Evolutionary conservation across 2,888 invertebrate species (phyloP).

Genomic region (Erebia ligea): DNA sequence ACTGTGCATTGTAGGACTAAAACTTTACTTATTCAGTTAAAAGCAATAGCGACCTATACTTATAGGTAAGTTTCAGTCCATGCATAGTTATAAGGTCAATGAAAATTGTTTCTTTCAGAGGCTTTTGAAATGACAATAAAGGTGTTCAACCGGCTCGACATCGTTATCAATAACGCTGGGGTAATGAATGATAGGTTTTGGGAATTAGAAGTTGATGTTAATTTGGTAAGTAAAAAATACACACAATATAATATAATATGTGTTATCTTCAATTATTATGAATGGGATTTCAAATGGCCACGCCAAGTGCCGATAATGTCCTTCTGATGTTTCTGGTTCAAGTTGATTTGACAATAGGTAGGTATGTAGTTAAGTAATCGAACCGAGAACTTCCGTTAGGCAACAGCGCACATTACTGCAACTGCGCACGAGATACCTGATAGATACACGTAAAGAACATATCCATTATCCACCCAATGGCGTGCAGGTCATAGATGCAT

Average conservation of each 20-base stretch:
- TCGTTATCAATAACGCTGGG: constrained; percentile 92
- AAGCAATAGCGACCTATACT: not conserved
- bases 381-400: too few relatives aligned
- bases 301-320: too few relatives aligned
- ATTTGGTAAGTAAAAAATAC: constrained; percentile 81
- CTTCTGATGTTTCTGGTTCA: too few relatives aligned
- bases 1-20: too few relatives aligned
- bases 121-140: constrained; percentile 89
- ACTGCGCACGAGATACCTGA: too few relatives aligned
- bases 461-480: too few relatives aligned
- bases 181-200: constrained; percentile 90
- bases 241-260: not conserved
- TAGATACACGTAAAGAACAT: too few relatives aligned
- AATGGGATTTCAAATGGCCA: not conserved
- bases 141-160: constrained; percentile 88
- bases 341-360: too few relatives aligned
- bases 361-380: too few relatives aligned
- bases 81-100: not conserved
- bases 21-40: not conserved
- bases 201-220: constrained; percentile 90
- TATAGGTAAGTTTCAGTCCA: not conserved
- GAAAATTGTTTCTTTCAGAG: constrained; percentile 68
- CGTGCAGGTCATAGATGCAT: too few relatives aligned
- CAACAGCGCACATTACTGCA: too few relatives aligned
- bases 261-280: not conserved